Conservation (phyloP, 1,140 invertebrate species). For the Zaprionus gabonicus region DNA sequence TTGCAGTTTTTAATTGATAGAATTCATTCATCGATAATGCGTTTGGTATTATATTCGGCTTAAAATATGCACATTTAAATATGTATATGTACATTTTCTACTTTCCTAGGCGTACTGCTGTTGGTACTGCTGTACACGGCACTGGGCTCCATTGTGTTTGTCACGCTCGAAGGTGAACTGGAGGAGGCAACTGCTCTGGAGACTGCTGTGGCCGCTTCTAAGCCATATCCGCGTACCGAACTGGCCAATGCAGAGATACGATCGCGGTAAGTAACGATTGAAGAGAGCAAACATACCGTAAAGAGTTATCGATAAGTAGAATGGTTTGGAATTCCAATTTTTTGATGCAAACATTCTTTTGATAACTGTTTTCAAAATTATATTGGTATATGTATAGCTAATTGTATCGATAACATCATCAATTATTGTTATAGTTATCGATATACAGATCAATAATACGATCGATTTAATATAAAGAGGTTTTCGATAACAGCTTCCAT, state of each 20-base stretch:
- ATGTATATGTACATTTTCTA: neutral
- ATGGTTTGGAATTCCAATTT: no score
- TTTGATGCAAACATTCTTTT: no score
- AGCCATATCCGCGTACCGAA: constrained; percentile 86
- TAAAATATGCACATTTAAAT: neutral
- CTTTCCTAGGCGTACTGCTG: constrained; percentile 89
- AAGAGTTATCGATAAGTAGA: no score
- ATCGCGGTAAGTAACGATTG: constrained; percentile 75
- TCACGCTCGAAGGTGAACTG: constrained; percentile 92
- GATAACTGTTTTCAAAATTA: no score
- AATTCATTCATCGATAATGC: no score
- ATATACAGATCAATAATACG: no score
- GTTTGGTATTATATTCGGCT: neutral
- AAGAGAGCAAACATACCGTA: neutral
- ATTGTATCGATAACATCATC: no score
- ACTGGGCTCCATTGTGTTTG: constrained; percentile 96
- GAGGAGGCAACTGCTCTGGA: constrained; percentile 79
- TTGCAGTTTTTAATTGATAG: neutral
- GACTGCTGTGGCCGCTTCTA: constrained; percentile 87
- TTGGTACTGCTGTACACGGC: constrained; percentile 95
- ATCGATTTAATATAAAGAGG: no score
- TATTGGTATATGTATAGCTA: no score
- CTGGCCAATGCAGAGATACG: constrained; percentile 84
- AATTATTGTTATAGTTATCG: no score
- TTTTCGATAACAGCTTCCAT: no score